These are phyloP conservation scores for Drosophila acutilabella DNA, from an alignment of 2,888 invertebrate genomes.

Conservation along the genomic window DNA sequence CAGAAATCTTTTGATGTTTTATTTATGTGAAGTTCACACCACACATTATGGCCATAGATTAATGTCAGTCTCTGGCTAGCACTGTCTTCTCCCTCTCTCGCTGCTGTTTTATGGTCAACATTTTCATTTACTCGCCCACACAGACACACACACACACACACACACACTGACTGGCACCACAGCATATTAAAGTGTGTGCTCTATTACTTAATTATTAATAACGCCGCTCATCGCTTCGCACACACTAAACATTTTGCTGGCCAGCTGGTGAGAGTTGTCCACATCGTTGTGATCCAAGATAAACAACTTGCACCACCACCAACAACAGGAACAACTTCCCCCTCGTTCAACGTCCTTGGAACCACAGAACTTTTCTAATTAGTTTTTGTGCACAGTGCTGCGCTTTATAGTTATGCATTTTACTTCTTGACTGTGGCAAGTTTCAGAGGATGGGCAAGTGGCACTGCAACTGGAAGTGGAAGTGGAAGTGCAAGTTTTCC, in stretches of 20 bases:
- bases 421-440: conserved; percentile 55
- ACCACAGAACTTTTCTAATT: conserved; percentile 74
- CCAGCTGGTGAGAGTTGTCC: conserved; percentile 50
- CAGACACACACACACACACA: not conserved
- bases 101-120: conserved; percentile 27
- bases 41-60: conserved; percentile 18
- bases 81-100: not conserved
- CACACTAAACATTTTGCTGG: conserved; percentile 32
- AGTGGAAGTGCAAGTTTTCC: conserved; percentile 27
- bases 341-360: not conserved
- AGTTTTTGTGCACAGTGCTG: conserved; percentile 70
- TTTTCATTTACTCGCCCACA: conserved; percentile 39
- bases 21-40: conserved; percentile 24
- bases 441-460: not conserved
- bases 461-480: too few relatives aligned
- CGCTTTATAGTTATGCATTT: conserved; percentile 76
- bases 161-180: not conserved
- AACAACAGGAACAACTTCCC: not conserved
- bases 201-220: conserved; percentile 76
- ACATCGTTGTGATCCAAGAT: conserved; percentile 39
- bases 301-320: conserved; percentile 35
- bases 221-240: conserved; percentile 46
- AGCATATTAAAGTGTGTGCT: conserved; percentile 52
- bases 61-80: conserved; percentile 21
- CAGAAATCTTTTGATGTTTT: not conserved